Evolutionary conservation across 1,140 invertebrate genomes (phyloP).

Genomic region (Heliconius nattereri): DNA sequence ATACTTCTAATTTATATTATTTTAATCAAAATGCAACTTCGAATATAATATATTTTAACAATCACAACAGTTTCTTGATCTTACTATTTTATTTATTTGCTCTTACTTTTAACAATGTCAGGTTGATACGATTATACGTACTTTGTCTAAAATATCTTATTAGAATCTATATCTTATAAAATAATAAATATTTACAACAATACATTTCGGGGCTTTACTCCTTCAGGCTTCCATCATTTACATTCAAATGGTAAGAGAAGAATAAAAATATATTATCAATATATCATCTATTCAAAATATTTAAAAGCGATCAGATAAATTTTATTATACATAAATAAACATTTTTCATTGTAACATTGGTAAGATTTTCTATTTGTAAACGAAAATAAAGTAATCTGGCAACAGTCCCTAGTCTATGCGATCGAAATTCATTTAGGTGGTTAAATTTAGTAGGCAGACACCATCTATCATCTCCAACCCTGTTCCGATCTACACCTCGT

Average conservation of each 20-base stretch:
- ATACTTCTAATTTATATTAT: slow-evolving; percentile 70
- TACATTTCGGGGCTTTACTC: slow-evolving; percentile 70
- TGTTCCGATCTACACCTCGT: slow-evolving; percentile 51
- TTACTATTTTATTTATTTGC: slow-evolving; percentile 47
- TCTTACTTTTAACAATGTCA: slow-evolving; percentile 37
- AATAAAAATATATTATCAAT: slow-evolving; percentile 23
- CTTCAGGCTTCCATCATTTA: slow-evolving; percentile 51
- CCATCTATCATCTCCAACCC: slow-evolving; percentile 45
- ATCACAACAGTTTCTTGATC: slow-evolving; percentile 77
- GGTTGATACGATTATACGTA: slow-evolving; percentile 37
- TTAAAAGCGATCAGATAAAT: slow-evolving; percentile 17
- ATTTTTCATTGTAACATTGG: slow-evolving; percentile 6
- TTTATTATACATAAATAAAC: slow-evolving; percentile 4
- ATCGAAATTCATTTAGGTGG: slow-evolving; percentile 4
- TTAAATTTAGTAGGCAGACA: slow-evolving; percentile 18
- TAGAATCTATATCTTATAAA: slow-evolving; percentile 44
- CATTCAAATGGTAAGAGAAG: slow-evolving; percentile 25
- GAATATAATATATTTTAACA: slow-evolving; percentile 74
- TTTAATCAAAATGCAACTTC: slow-evolving; percentile 79
- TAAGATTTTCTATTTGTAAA: background rate
- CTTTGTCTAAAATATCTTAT: slow-evolving; percentile 42
- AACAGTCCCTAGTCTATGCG: background rate
- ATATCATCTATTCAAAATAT: slow-evolving; percentile 11
- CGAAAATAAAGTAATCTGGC: background rate
- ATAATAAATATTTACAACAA: slow-evolving; percentile 63